Base-by-base conservation (phyloP, 2,113 vertebrate genomes). In the Carollia perspicillata region DNA sequence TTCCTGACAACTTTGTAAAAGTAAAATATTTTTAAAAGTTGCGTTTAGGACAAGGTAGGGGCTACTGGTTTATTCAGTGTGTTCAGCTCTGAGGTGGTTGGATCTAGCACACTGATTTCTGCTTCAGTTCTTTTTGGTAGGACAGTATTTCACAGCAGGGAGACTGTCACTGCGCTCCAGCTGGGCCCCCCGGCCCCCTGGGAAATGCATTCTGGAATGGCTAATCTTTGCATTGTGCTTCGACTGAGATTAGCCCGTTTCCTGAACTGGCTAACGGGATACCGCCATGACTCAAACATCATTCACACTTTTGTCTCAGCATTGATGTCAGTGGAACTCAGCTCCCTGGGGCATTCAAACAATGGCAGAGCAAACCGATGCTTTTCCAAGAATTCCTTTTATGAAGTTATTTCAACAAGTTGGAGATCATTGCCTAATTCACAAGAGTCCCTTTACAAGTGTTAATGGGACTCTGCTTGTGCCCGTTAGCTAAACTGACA, bases 181-280 rank as follows among this genome's bases (percentile, higher is more conserved):
- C 83, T 80, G 51, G 44, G 63, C 11, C 47, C 53, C 84, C 80
- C 14, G 30, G 44, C 28, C 4, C 65, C 84, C 63, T 16, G 30
- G 80, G 93, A 89, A 89, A 89, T 81, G 72, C 93, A 79, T 77
- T 97, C 91, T 96, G 92, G 79, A 96, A 93, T 37, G 92, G 40
- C 71, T 90, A 55, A 96, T 95, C 47, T 94, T 90, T 92, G 75
- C 53, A 66, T 22, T 81, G 58, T 90, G 68, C 47, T 95, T 95
- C 81, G 86, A 83, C 72, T 89, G 81, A 93, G 75, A 92, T 78
- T 88, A 60, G 58, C 23, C 58, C 68, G 63, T 51, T 88, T 90
- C 88, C 4, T 86, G 93, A 93, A 94, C 58, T 92, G 72, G 22
- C 37, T 80, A 88, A 81, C 79, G 37, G 94, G 58, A 35, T 37